A percentile compares a stretch with the other conserved stretches of the same genome.
These are phyloP conservation scores for Nerophis ophidion DNA, from an alignment of 2,113 vertebrate genomes.

Conservation along the genomic window DNA sequence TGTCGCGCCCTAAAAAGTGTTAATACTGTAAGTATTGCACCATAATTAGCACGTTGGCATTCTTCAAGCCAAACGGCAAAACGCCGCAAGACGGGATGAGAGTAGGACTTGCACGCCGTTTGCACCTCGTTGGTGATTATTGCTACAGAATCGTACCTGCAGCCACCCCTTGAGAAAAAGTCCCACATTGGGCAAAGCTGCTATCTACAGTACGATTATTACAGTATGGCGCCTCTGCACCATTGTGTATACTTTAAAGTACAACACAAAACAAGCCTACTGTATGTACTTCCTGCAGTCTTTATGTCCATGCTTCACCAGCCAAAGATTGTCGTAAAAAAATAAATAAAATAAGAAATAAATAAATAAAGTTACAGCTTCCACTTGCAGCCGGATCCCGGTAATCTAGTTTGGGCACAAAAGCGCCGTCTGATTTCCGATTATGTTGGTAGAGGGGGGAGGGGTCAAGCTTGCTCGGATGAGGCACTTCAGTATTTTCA, in stretches of 20 bases:
- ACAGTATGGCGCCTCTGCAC: conserved; percentile 42
- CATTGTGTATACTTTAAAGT: conserved; percentile 41
- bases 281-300: conserved; percentile 34
- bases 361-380: conserved; percentile 30
- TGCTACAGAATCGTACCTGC: conserved; percentile 15
- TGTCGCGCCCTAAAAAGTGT: too few species aligned
- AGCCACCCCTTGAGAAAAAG: conserved; percentile 13
- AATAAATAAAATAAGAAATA: background rate
- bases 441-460: conserved; percentile 5
- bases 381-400: conserved; percentile 18
- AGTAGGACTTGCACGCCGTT: conserved; percentile 12
- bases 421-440: conserved; percentile 17
- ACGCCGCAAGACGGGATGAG: conserved; percentile 25
- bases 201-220: conserved; percentile 29
- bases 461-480: conserved; percentile 56
- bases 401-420: conserved; percentile 24
- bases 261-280: conserved; percentile 45
- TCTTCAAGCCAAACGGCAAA: too few species aligned
- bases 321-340: conserved; percentile 54
- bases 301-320: conserved; percentile 44
- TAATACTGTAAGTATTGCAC: too few species aligned
- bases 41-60: too few species aligned
- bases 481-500: conserved; percentile 73
- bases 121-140: conserved; percentile 3
- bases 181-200: conserved; percentile 45